Conservation (phyloP, 2,797 vertebrate genomes). For the Dendrocincla fuliginosa region DNA sequence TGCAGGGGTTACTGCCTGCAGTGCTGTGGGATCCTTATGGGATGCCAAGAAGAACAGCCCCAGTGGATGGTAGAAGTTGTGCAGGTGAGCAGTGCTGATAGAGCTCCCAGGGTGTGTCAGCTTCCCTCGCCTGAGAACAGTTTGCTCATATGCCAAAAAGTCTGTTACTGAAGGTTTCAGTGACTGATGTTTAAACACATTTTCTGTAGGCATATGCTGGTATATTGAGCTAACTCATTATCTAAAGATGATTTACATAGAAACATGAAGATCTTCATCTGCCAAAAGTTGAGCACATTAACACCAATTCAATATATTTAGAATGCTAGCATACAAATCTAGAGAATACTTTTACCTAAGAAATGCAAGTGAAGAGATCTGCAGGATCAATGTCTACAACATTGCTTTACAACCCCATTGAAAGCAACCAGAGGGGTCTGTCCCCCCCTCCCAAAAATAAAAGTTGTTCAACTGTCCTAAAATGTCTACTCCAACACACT, state of each 20-base stretch:
- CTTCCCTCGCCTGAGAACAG: neutral
- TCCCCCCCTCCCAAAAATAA: neutral
- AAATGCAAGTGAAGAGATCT: neutral
- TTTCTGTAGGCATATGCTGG: constrained; percentile 52
- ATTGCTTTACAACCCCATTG: neutral
- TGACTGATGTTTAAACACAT: constrained; percentile 46
- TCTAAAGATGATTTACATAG: constrained; percentile 39
- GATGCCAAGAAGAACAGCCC: neutral
- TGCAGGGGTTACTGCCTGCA: neutral
- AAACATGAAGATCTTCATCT: constrained; percentile 31
- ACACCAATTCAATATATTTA: constrained; percentile 12
- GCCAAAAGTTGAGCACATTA: constrained; percentile 34
- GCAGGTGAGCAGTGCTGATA: neutral
- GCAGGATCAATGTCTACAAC: neutral
- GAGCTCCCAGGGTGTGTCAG: neutral
- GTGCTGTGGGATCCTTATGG: neutral
- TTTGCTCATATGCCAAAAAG: constrained; percentile 9
- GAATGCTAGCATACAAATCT: neutral
- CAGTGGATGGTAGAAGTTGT: neutral
- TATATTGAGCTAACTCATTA: constrained; percentile 39
- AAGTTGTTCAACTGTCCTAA: neutral
- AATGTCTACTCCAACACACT: neutral
- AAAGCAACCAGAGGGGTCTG: neutral
- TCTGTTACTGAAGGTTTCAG: constrained; percentile 19
- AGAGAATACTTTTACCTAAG: neutral